A percentile compares a stretch with the other conserved stretches of the same genome.
phyloP scores from a whole-genome alignment of 2,888 invertebrate genomes.

The Habrosyne pyritoides region DNA sequence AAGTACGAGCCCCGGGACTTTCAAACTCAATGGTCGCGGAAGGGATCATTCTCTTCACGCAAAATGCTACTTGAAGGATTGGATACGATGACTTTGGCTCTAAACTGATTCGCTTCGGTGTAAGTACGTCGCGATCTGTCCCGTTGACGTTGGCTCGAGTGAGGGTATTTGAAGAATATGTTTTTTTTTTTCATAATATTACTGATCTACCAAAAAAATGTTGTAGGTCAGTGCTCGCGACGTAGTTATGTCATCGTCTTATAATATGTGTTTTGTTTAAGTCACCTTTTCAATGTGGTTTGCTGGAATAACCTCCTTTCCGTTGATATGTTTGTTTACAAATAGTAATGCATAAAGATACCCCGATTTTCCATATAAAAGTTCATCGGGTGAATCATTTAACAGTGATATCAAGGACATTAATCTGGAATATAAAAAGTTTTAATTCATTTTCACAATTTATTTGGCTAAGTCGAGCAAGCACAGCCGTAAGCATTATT shows the following conservation, averaged over 20 bases:
- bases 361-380: constrained; percentile 93
- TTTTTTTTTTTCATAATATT: too few relatives aligned
- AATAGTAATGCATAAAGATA: constrained; percentile 91
- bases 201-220: too few relatives aligned
- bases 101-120: too few relatives aligned
- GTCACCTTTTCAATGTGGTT: constrained; percentile 83
- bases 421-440: constrained; percentile 74
- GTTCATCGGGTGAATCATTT: constrained; percentile 88
- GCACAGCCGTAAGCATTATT: background rate
- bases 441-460: background rate
- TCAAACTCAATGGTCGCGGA: too few relatives aligned
- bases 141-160: too few relatives aligned
- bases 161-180: too few relatives aligned
- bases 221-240: too few relatives aligned
- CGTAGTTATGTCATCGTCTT: background rate
- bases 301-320: constrained; percentile 83
- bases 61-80: too few relatives aligned
- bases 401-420: constrained; percentile 81
- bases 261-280: background rate
- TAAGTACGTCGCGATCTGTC: too few relatives aligned
- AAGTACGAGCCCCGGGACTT: too few relatives aligned
- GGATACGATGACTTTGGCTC: too few relatives aligned
- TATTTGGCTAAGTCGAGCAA: background rate
- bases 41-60: too few relatives aligned
- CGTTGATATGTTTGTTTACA: constrained; percentile 86